These are phyloP conservation scores for Apogon talboti DNA, from an alignment of 2,797 vertebrate genomes.

Conservation along the genomic window DNA sequence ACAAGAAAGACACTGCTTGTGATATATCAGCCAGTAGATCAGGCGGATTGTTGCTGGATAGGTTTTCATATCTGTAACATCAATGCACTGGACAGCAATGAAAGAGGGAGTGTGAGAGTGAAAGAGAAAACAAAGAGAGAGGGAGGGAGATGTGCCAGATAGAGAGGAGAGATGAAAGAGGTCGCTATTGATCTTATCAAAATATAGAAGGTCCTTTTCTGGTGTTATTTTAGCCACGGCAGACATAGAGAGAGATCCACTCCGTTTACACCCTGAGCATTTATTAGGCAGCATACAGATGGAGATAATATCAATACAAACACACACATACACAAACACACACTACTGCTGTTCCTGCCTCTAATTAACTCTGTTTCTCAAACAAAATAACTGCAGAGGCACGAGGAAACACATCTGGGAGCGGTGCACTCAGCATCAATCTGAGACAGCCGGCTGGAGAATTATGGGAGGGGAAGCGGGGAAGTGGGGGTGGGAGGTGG, in stretches of 20 bases:
- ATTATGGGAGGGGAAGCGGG: slow-evolving; percentile 31
- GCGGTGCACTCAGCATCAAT: slow-evolving; percentile 54
- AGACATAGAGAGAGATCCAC: slow-evolving; percentile 31
- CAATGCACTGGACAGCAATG: slow-evolving; percentile 66
- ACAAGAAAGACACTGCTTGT: slow-evolving; percentile 60
- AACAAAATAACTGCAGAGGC: slow-evolving; percentile 67
- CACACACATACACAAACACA: slow-evolving; percentile 19
- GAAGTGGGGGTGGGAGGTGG: neutral
- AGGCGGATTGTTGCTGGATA: slow-evolving; percentile 63
- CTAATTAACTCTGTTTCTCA: slow-evolving; percentile 78
- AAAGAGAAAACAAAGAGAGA: slow-evolving; percentile 18
- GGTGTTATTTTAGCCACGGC: slow-evolving; percentile 38
- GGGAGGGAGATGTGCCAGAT: slow-evolving; percentile 38
- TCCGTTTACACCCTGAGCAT: slow-evolving; percentile 33
- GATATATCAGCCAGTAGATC: slow-evolving; percentile 64
- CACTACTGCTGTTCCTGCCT: slow-evolving; percentile 29
- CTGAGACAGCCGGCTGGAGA: slow-evolving; percentile 55
- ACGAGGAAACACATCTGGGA: slow-evolving; percentile 75
- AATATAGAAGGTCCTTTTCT: slow-evolving; percentile 39
- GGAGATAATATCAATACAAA: slow-evolving; percentile 24
- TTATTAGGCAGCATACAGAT: slow-evolving; percentile 47
- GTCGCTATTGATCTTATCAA: slow-evolving; percentile 53
- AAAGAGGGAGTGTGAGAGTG: slow-evolving; percentile 43
- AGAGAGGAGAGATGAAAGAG: slow-evolving; percentile 61
- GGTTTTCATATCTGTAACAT: slow-evolving; percentile 71